Conservation (phyloP, 2,113 vertebrate genomes). For the Pteruthius melanotis region DNA sequence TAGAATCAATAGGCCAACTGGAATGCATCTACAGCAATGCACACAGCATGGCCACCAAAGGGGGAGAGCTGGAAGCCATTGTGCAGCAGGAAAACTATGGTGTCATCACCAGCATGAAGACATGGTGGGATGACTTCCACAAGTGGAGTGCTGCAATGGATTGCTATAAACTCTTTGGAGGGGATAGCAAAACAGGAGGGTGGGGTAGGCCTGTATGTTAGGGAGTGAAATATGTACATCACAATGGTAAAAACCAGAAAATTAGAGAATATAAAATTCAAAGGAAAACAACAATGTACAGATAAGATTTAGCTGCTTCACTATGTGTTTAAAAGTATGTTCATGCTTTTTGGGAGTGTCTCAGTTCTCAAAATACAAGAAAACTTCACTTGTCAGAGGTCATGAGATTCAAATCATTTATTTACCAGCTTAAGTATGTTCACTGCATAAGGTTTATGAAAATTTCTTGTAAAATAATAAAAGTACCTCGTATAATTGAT, state of each 20-base stretch:
- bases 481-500: constrained; percentile 70
- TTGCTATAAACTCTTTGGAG: background rate
- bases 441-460: constrained; percentile 44
- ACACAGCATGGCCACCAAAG: background rate
- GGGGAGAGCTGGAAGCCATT: background rate
- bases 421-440: constrained; percentile 49
- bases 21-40: background rate
- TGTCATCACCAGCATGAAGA: rapidly evolving
- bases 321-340: background rate
- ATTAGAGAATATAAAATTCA: background rate
- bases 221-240: background rate
- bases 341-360: background rate
- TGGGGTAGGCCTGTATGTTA: background rate
- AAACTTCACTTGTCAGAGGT: background rate
- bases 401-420: background rate
- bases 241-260: background rate
- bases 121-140: background rate
- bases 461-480: constrained; percentile 68
- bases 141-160: background rate
- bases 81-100: background rate
- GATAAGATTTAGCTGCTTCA: background rate
- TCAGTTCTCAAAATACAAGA: background rate
- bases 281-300: background rate
- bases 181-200: background rate
- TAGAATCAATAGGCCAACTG: background rate